Evolutionary conservation across 2,888 invertebrate genomes (phyloP), one percentile per base, ranked within the genome.

Genomic region (Ramazzottius varieornatus): DNA sequence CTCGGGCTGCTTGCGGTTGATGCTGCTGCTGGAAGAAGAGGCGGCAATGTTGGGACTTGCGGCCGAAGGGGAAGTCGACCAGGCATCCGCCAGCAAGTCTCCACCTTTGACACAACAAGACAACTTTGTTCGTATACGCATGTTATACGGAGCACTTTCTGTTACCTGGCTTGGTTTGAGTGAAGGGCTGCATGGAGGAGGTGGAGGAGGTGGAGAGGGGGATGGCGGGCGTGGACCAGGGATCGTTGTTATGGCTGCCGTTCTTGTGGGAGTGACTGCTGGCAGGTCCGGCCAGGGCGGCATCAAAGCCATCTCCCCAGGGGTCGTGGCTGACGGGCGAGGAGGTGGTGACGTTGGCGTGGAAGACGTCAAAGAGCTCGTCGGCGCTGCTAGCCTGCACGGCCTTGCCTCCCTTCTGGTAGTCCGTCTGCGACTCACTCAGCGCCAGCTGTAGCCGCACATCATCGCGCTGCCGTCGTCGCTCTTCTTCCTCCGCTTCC

Each of bases 401-500:
- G 13, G 46, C 64, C 64, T n/a, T 8, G n/a, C n/a, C 13, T n/a
- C n/a, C n/a, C 65, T 33, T 65, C 46, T 65, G 33, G n/a, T 88
- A 87, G 79, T 90, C 90, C 75, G 89, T 85, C 78, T 90, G 87
- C 77, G 90, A 91, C 79, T 94, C 91, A 75, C 86, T 86, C 70
- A 96, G 81, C 46, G 93, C 94, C 76, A 98, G 81, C 79, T 94
- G 93, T 70, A 98, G 81, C 69, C 94, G 83, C 69, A 94, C 90
- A 78, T 96, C 94, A 77, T 98, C 96, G 70, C 89, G 89, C 69
- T 92, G 85, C 67, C 90, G 81, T 74, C 90, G 83, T 70, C 90
- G 85, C 78, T 93, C 91, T 76, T 94, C 93, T 71, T 91, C 86
- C 74, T 98, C 96, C 33, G 93, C 93, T 79, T 98, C 98, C 78